Evolutionary conservation across 2,888 invertebrate genomes (phyloP), one percentile per base, ranked within the genome.

Genomic region (Zaprionus bogoriensis): DNA sequence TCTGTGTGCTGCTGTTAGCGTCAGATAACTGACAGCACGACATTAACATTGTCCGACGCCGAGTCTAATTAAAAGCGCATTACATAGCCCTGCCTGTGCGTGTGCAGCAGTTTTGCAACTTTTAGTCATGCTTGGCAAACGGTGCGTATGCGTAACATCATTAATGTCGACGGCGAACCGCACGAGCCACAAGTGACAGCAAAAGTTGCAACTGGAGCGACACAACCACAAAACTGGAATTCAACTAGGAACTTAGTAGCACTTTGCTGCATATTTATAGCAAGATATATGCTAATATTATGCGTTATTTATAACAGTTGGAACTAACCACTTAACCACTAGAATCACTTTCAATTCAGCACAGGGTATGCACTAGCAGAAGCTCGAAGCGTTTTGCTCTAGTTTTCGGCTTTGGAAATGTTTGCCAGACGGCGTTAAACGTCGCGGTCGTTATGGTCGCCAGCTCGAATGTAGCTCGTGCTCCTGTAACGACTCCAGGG

Each of bases 361-460:
- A 7, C 14, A 7, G 32, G 14, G 14, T 17, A 36, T 36, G 6
- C 17, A 17, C 7, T 0, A 20, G 9, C 14, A 23, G 9, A 22
- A 3, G 27, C 20, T 28, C 1, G 1, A 1, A 7, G 22, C n/a
- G 38, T 19, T 51, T 67, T 28, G n/a, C n/a, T n/a, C n/a, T n/a
- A n/a, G n/a, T n/a, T n/a, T n/a, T n/a, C n/a, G n/a, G n/a, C n/a
- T 19, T 62, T 54, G 32, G 58, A 23, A 52, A 58, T 44, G 74
- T 53, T 57, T 57, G 67, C 70, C 63, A 74, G 50, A 51, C 50
- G 58, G 20, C 55, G 52, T 46, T 68, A 57, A 76, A 57, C 32
- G 66, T 36, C 20, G 57, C 42, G 51, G 60, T 60, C 46, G 61
- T 69, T 66, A 61, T 59, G 57, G 65, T 45, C 55, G 53, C 61